These are phyloP conservation scores for Clangula hyemalis DNA, from an alignment of 2,797 vertebrate genomes.

Conservation along the genomic window DNA sequence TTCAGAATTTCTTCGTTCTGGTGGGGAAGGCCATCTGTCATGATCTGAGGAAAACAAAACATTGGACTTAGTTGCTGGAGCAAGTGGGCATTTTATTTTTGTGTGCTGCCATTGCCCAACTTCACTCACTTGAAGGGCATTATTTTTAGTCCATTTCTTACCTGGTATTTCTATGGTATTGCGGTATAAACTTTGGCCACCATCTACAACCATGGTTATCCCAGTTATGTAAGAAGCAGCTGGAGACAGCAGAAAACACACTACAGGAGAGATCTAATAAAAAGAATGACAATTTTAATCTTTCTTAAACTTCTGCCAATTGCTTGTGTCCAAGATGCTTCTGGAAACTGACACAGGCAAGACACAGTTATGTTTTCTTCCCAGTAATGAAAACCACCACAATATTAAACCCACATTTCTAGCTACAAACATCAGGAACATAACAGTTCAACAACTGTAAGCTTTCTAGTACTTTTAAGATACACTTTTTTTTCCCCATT, in stretches of 20 bases:
- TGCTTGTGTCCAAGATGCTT: neutral
- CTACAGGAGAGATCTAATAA: slow-evolving; percentile 86
- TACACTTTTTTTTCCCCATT: neutral
- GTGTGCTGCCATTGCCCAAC: neutral
- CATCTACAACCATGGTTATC: slow-evolving; percentile 88
- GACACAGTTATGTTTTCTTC: neutral
- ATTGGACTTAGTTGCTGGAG: neutral
- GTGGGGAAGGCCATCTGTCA: slow-evolving; percentile 85
- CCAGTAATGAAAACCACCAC: neutral
- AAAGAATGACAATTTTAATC: slow-evolving; percentile 11
- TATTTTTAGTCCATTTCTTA: slow-evolving; percentile 62
- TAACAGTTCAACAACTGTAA: neutral
- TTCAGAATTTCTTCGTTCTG: slow-evolving; percentile 83
- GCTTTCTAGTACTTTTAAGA: neutral
- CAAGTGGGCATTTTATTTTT: neutral
- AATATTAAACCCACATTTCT: neutral
- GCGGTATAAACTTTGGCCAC: slow-evolving; percentile 85
- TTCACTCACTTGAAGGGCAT: neutral
- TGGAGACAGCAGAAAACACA: slow-evolving; percentile 94
- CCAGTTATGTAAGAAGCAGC: slow-evolving; percentile 92
- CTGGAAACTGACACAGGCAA: neutral
- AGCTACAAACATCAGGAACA: neutral
- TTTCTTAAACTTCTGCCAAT: neutral
- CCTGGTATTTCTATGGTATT: slow-evolving; percentile 79
- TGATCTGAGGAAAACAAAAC: slow-evolving; percentile 82